A percentile compares a stretch with the other conserved stretches of the same genome.
Evolutionary conservation across 2,888 invertebrate species (phyloP).

Genomic region (Ophion ventricosus): DNA sequence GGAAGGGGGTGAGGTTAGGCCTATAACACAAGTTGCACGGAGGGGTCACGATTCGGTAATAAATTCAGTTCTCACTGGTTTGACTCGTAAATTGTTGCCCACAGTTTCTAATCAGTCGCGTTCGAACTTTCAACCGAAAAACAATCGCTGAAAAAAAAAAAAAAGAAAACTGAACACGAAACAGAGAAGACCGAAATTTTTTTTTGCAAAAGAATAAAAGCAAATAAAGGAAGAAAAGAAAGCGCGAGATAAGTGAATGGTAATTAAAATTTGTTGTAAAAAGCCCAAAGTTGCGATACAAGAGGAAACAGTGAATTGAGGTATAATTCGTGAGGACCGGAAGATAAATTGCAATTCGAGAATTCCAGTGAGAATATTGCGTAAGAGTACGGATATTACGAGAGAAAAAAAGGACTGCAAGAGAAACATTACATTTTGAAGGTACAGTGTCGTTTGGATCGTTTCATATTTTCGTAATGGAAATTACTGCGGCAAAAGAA

Average conservation of each 20-base stretch:
- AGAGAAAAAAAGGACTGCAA: neutral
- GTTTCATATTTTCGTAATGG: too few species aligned
- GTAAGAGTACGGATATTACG: neutral
- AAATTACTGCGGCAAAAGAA: too few species aligned
- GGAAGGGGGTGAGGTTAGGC: neutral
- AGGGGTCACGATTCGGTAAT: neutral
- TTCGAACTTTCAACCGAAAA: neutral
- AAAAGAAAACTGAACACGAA: too few species aligned
- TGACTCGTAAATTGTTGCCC: neutral
- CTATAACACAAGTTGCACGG: neutral
- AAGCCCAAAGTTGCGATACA: too few species aligned
- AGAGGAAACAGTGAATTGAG: neutral
- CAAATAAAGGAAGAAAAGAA: too few species aligned
- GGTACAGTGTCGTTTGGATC: neutral
- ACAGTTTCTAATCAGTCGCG: slow-evolving; percentile 1
- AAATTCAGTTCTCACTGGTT: neutral
- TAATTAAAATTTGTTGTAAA: too few species aligned
- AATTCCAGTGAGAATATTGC: slow-evolving; percentile 14
- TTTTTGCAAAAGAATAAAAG: too few species aligned
- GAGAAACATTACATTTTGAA: neutral
- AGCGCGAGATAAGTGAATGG: too few species aligned
- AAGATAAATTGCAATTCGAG: neutral
- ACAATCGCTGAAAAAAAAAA: too few species aligned
- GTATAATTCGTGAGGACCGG: neutral
- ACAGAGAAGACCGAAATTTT: too few species aligned